Evolutionary conservation across 2,113 vertebrate species (phyloP).

Genomic region (Corvus cornix): DNA sequence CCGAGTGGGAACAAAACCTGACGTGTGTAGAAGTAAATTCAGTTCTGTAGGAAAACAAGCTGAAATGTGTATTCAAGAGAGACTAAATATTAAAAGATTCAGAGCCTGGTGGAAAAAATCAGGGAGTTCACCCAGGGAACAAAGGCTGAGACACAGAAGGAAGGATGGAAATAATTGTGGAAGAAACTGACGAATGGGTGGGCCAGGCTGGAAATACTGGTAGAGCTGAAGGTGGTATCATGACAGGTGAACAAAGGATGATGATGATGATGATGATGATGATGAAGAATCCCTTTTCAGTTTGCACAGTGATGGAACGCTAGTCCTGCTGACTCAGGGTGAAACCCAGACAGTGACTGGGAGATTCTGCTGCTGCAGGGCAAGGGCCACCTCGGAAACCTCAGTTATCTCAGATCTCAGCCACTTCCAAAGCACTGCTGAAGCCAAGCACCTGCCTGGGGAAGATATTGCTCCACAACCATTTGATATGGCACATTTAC

Average conservation of each 20-base stretch:
- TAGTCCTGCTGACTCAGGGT: constrained; percentile 12
- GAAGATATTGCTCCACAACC: background rate
- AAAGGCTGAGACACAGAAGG: background rate
- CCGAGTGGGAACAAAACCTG: background rate
- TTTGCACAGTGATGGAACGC: background rate
- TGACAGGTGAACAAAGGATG: background rate
- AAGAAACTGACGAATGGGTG: background rate
- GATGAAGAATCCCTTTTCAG: background rate
- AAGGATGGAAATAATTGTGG: background rate
- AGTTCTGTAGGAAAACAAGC: background rate
- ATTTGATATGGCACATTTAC: background rate
- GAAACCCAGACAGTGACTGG: background rate
- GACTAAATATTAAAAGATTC: background rate
- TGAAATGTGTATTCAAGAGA: background rate
- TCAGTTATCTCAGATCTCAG: background rate
- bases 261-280: background rate
- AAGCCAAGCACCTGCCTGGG: background rate
- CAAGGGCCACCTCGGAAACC: background rate
- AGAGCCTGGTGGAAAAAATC: background rate
- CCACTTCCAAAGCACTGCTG: background rate
- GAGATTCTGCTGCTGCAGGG: background rate
- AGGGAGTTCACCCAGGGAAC: background rate
- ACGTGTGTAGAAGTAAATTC: background rate
- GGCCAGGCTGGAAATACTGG: constrained; percentile 16
- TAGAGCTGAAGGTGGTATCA: background rate